Evolutionary conservation across 2,888 invertebrate genomes (phyloP).

Genomic region (Cremastinae sp.): DNA sequence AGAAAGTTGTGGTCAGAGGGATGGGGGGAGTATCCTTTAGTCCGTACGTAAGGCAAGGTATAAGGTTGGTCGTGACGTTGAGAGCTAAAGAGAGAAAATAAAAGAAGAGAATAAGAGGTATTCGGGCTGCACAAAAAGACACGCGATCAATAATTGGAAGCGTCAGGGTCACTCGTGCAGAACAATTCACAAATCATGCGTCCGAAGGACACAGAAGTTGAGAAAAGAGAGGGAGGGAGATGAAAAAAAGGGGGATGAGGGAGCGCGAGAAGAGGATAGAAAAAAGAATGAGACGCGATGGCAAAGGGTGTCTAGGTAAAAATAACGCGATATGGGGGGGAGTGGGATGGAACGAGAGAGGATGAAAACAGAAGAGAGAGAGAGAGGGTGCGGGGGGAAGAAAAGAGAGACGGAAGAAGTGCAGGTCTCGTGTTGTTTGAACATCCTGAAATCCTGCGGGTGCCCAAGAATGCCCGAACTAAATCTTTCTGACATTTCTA

Average conservation of each 20-base stretch:
- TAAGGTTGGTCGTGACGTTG: too few relatives aligned
- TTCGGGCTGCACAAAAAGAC: slow-evolving; percentile 31
- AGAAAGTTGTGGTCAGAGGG: too few relatives aligned
- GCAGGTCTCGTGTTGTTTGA: slow-evolving; percentile 64
- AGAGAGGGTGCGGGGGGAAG: slow-evolving; percentile 48
- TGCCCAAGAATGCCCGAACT: slow-evolving; percentile 66
- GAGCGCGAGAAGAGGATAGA: slow-evolving; percentile 33
- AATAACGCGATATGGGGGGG: slow-evolving; percentile 46
- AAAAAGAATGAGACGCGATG: slow-evolving; percentile 24
- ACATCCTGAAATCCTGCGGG: slow-evolving; percentile 68
- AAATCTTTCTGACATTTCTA: slow-evolving; percentile 73
- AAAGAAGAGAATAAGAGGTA: slow-evolving; percentile 16
- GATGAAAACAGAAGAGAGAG: slow-evolving; percentile 33
- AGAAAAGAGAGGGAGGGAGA: slow-evolving; percentile 26
- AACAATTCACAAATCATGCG: slow-evolving; percentile 69
- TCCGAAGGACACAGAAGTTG: slow-evolving; percentile 42
- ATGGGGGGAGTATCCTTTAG: too few relatives aligned
- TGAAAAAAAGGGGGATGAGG: slow-evolving; percentile 15
- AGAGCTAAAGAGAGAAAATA: too few relatives aligned
- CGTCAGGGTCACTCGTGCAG: slow-evolving; percentile 67
- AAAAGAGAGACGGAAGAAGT: slow-evolving; percentile 49
- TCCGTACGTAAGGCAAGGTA: too few relatives aligned
- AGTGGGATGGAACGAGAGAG: slow-evolving; percentile 45
- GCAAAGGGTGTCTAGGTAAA: slow-evolving; percentile 33
- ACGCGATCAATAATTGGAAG: slow-evolving; percentile 66